Conservation (phyloP, 2,888 invertebrate species). For the Alloplasta piceator region DNA sequence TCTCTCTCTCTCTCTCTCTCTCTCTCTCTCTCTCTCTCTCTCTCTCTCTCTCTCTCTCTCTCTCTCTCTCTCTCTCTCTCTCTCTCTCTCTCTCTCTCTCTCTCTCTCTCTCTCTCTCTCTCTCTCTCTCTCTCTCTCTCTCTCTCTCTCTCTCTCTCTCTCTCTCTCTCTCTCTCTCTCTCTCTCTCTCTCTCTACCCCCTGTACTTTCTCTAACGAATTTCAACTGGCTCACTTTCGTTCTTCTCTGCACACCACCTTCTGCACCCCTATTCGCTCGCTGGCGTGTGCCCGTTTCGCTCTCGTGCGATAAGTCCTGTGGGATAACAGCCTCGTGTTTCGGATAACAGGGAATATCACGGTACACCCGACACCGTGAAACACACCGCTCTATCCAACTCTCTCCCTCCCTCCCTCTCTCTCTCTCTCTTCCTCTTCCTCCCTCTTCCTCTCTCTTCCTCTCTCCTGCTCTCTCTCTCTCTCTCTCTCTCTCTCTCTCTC, state of each 20-base stretch:
- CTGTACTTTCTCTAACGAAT: too few species aligned
- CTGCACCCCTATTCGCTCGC: conserved; percentile 59
- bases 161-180: conserved; percentile 41
- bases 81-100: conserved; percentile 50
- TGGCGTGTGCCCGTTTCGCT: conserved; percentile 66
- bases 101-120: conserved; percentile 31
- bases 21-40: conserved; percentile 31
- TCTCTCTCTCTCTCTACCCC: conserved; percentile 57
- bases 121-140: conserved; percentile 49
- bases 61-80: conserved; percentile 33
- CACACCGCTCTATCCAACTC: conserved; percentile 57
- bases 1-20: conserved; percentile 52
- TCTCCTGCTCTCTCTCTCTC: conserved; percentile 22
- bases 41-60: conserved; percentile 50
- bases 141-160: conserved; percentile 48
- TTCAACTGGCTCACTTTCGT: conserved; percentile 57
- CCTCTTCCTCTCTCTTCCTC: neutral
- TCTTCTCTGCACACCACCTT: conserved; percentile 47
- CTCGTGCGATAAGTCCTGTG: conserved; percentile 80
- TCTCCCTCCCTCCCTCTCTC: conserved; percentile 2
- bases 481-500: conserved; percentile 1
- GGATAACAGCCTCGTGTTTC: conserved; percentile 82
- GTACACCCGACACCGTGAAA: conserved; percentile 76
- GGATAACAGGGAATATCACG: conserved; percentile 82
- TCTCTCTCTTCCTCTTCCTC: conserved; percentile 19